phyloP scores from a whole-genome alignment of 2,797 vertebrate species.

The Microctenopoma lineatum region DNA sequence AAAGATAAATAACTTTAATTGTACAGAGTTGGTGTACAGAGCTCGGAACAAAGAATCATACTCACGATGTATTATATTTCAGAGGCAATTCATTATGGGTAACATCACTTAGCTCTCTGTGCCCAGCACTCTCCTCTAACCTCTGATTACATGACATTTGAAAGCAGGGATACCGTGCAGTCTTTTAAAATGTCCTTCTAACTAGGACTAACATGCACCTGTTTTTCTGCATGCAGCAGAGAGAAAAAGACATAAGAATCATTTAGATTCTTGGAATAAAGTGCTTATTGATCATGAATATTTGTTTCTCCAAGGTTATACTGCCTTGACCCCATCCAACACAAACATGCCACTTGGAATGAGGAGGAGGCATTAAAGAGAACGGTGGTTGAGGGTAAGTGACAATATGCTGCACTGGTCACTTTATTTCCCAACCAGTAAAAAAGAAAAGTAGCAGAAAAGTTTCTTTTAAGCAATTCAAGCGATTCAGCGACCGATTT shows the following conservation, averaged over 20 bases:
- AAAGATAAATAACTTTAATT: constrained; percentile 90
- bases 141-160: constrained; percentile 84
- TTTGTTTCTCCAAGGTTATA: constrained; percentile 85
- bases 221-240: constrained; percentile 58
- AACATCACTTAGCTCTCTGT: constrained; percentile 78
- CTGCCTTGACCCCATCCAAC: constrained; percentile 78
- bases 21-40: constrained; percentile 82
- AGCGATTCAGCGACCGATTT: too few relatives aligned
- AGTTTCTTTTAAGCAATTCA: too few relatives aligned
- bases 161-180: constrained; percentile 78
- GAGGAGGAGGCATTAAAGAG: constrained; percentile 74
- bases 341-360: constrained; percentile 76
- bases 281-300: constrained; percentile 87
- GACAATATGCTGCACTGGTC: constrained; percentile 31
- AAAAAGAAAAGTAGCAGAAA: neutral
- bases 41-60: constrained; percentile 80
- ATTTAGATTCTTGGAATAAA: constrained; percentile 84
- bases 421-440: constrained; percentile 15
- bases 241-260: constrained; percentile 69
- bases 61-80: constrained; percentile 80
- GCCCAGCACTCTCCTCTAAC: constrained; percentile 75
- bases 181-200: constrained; percentile 80
- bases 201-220: constrained; percentile 48
- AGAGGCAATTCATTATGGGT: constrained; percentile 81
- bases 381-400: constrained; percentile 33